These are phyloP conservation scores for Crypturellus undulatus DNA, from an alignment of 2,113 vertebrate species.

Conservation along the genomic window DNA sequence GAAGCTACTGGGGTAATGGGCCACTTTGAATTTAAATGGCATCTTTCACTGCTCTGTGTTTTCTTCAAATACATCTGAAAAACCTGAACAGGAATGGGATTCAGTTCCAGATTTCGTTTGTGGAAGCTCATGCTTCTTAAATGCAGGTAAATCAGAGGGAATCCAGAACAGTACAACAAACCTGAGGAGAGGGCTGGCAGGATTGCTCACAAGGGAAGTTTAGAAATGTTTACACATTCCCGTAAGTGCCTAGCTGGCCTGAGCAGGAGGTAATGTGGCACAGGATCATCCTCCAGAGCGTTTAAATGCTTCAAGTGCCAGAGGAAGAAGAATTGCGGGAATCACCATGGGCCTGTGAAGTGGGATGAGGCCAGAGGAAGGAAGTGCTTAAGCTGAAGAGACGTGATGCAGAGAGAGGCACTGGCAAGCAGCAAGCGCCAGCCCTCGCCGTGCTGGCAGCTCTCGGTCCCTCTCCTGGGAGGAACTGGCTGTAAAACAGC, in stretches of 20 bases:
- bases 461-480: not conserved
- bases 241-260: not conserved
- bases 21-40: not conserved
- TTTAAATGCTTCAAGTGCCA: not conserved
- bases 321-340: not conserved
- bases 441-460: not conserved
- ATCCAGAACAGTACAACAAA: not conserved
- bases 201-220: not conserved
- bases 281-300: not conserved
- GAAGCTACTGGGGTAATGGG: not conserved
- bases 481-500: not conserved
- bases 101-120: not conserved
- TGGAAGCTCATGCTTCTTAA: not conserved
- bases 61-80: not conserved
- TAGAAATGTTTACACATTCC: not conserved
- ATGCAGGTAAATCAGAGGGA: not conserved
- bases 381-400: not conserved
- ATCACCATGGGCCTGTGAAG: not conserved
- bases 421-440: not conserved
- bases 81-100: not conserved
- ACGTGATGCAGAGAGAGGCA: not conserved
- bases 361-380: not conserved
- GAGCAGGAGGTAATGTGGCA: not conserved
- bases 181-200: not conserved
- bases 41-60: not conserved